These are phyloP conservation scores for Drosophila hamatofila DNA, from an alignment of 2,888 invertebrate species.

Conservation along the genomic window DNA sequence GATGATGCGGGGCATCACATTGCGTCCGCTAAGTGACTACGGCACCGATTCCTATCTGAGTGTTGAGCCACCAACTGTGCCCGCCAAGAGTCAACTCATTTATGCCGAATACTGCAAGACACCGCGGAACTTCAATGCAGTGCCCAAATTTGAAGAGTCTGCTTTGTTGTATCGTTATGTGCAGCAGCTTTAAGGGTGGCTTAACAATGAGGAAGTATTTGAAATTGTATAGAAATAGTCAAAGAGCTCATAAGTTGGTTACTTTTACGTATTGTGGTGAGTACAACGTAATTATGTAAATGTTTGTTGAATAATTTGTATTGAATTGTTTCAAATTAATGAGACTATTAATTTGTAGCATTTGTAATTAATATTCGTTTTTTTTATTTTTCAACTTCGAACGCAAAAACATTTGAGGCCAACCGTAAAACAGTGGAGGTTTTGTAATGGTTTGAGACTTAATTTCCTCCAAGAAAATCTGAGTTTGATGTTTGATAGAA, in stretches of 20 bases:
- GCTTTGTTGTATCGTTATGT: constrained; percentile 77
- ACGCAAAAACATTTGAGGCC: too few species aligned
- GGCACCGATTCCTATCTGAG: constrained; percentile 82
- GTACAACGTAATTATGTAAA: background rate
- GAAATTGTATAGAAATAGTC: background rate
- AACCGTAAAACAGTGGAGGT: too few species aligned
- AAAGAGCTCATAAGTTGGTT: background rate
- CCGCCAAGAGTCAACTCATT: constrained; percentile 77
- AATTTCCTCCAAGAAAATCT: too few species aligned
- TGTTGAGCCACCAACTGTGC: constrained; percentile 80
- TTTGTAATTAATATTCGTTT: too few species aligned
- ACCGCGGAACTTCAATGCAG: constrained; percentile 75
- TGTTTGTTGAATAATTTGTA: too few species aligned
- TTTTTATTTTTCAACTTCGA: too few species aligned
- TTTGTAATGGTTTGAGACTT: too few species aligned
- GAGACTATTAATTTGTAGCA: too few species aligned
- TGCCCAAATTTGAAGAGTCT: constrained; percentile 80
- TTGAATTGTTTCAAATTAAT: too few species aligned
- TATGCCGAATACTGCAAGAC: constrained; percentile 83
- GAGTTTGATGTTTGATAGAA: too few species aligned
- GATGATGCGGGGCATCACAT: constrained; percentile 73
- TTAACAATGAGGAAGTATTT: background rate
- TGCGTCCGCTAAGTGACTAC: constrained; percentile 80
- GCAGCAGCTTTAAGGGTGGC: constrained; percentile 58
- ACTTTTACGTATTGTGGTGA: background rate